These are phyloP conservation scores for Leptobrachium ailaonicum DNA, from an alignment of 2,113 vertebrate species.

Conservation along the genomic window DNA sequence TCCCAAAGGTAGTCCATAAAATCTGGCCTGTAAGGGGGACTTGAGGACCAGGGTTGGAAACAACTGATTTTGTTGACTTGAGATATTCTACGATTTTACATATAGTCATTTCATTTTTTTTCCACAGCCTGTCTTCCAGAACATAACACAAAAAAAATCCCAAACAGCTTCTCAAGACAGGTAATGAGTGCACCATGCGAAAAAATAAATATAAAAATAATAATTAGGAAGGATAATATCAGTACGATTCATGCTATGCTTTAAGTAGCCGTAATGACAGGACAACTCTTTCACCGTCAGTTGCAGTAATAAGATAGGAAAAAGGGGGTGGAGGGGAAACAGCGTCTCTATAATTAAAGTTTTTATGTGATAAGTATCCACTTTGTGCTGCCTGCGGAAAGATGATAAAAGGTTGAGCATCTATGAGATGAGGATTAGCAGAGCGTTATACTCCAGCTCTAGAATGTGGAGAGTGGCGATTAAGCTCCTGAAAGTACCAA, in stretches of 20 bases:
- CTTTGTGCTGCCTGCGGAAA: slow-evolving; percentile 40
- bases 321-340: neutral
- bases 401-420: slow-evolving; percentile 48
- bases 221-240: too few relatives aligned
- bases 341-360: slow-evolving; percentile 27
- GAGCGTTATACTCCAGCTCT: slow-evolving; percentile 25
- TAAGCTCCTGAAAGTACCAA: slow-evolving; percentile 22
- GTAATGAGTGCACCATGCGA: too few relatives aligned
- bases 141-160: too few relatives aligned
- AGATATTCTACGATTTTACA: too few relatives aligned
- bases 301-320: neutral
- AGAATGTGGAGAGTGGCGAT: slow-evolving; percentile 34
- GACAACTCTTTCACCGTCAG: slow-evolving; percentile 28
- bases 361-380: slow-evolving; percentile 45
- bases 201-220: too few relatives aligned
- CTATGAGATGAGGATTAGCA: slow-evolving; percentile 42
- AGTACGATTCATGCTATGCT: neutral
- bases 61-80: too few relatives aligned
- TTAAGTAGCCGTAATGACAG: slow-evolving; percentile 11
- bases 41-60: too few relatives aligned
- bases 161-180: too few relatives aligned
- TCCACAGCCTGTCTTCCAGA: too few relatives aligned
- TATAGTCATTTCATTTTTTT: too few relatives aligned
- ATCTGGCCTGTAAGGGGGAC: too few relatives aligned
- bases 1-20: too few relatives aligned